A percentile compares a stretch with the other conserved stretches of the same genome.
These are phyloP conservation scores for Amphiduros pacificus DNA, from an alignment of 2,888 invertebrate species.

Conservation along the genomic window DNA sequence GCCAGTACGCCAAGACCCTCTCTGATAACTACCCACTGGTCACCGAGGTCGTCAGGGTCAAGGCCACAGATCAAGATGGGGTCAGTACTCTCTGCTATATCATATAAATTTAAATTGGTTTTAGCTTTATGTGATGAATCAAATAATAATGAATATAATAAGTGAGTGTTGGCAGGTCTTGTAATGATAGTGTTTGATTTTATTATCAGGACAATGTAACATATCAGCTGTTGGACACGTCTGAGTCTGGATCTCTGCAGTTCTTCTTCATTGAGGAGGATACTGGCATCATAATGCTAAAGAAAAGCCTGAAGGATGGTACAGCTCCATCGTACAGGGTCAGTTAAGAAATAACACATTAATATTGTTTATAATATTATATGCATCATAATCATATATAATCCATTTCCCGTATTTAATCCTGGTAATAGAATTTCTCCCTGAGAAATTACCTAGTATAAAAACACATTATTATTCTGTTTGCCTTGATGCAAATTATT, in stretches of 20 bases:
- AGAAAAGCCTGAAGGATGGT: conserved; percentile 38
- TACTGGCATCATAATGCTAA: conserved; percentile 42
- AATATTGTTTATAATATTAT: too few species aligned
- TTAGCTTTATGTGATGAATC: neutral
- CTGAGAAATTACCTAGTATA: too few species aligned
- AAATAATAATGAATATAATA: neutral
- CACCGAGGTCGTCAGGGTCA: conserved; percentile 34
- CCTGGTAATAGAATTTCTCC: too few species aligned
- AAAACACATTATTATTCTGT: too few species aligned
- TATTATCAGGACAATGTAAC: conserved; percentile 26
- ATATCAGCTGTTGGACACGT: conserved; percentile 19
- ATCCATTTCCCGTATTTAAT: too few species aligned
- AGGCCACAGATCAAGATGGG: conserved; percentile 43
- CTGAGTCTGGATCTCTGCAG: conserved; percentile 31
- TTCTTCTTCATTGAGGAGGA: conserved; percentile 48
- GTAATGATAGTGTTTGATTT: neutral
- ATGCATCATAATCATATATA: too few species aligned
- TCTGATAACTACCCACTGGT: conserved; percentile 36
- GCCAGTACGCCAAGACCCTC: conserved; percentile 31
- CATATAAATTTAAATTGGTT: neutral
- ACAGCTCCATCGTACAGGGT: conserved; percentile 22
- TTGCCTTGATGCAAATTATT: too few species aligned
- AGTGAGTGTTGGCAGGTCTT: neutral
- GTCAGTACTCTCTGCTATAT: conserved; percentile 30
- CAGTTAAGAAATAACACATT: too few species aligned